Conservation (phyloP, 2,888 invertebrate species). For the Pseudeuparius sepicola region DNA sequence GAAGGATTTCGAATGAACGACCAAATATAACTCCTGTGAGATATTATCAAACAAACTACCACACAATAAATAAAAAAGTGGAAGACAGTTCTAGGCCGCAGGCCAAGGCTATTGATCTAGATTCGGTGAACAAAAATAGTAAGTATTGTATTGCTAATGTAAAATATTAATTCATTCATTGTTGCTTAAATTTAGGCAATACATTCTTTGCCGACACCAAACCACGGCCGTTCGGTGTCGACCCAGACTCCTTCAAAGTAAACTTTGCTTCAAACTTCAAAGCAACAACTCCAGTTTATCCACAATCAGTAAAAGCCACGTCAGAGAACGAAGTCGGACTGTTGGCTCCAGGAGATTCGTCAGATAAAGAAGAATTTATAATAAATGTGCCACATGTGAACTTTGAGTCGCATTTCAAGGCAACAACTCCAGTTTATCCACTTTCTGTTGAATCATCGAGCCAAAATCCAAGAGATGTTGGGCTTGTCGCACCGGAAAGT, state of each 20-base stretch:
- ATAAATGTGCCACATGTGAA: background rate
- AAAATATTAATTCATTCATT: too few species aligned
- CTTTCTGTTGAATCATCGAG: conserved; percentile 23
- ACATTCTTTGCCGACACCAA: too few species aligned
- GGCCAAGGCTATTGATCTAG: conserved; percentile 18
- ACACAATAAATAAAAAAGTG: conserved; percentile 8
- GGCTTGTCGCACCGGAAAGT: conserved; percentile 21
- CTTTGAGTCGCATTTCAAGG: conserved; percentile 17
- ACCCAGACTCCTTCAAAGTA: too few species aligned
- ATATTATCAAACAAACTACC: conserved; percentile 19
- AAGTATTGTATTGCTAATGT: too few species aligned
- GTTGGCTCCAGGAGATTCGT: too few species aligned
- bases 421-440: conserved; percentile 30
- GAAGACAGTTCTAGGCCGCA: conserved; percentile 6
- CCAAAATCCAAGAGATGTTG: conserved; percentile 17
- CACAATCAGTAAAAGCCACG: conserved; percentile 24
- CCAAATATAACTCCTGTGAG: too few species aligned
- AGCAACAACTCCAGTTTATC: conserved; percentile 30
- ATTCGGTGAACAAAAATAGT: conserved; percentile 18
- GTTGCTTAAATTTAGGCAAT: too few species aligned
- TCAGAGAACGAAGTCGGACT: too few species aligned
- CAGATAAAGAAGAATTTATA: background rate
- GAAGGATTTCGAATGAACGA: too few species aligned
- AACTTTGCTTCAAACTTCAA: conserved; percentile 19
- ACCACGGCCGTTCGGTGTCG: too few species aligned